A percentile compares a stretch with the other conserved stretches of the same genome.
These are phyloP conservation scores for Rotaria sp. DNA, from an alignment of 2,888 invertebrate genomes.

Conservation along the genomic window DNA sequence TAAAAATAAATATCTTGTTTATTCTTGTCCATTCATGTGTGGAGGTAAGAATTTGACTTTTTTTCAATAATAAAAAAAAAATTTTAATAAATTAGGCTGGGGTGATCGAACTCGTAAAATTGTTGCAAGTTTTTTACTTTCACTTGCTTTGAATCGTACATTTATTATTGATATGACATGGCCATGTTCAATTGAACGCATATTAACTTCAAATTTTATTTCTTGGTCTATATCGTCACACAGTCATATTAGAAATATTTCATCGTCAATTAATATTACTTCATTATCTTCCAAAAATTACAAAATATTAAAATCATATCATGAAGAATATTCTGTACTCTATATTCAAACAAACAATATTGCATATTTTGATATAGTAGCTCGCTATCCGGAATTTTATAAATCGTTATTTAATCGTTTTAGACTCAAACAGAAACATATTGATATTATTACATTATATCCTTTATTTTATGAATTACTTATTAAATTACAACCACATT, in stretches of 20 bases:
- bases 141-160: constrained; percentile 15
- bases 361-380: background rate
- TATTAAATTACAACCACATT: background rate
- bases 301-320: background rate
- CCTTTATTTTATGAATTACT: constrained; percentile 14
- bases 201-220: background rate
- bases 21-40: constrained; percentile 29
- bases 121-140: background rate
- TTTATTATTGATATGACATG: constrained; percentile 25
- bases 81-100: background rate
- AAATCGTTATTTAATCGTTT: background rate
- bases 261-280: background rate
- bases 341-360: constrained; percentile 23
- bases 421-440: background rate
- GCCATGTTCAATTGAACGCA: background rate
- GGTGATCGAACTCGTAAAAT: constrained; percentile 25
- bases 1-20: background rate
- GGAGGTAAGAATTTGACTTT: background rate
- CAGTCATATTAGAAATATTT: background rate
- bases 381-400: background rate
- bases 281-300: background rate
- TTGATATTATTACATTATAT: background rate
- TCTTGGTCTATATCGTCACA: background rate
- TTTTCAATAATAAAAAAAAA: background rate
- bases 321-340: background rate